Evolutionary conservation across 2,888 invertebrate species (phyloP), one percentile per base, ranked within the genome.

Genomic region (Seira ritae): DNA sequence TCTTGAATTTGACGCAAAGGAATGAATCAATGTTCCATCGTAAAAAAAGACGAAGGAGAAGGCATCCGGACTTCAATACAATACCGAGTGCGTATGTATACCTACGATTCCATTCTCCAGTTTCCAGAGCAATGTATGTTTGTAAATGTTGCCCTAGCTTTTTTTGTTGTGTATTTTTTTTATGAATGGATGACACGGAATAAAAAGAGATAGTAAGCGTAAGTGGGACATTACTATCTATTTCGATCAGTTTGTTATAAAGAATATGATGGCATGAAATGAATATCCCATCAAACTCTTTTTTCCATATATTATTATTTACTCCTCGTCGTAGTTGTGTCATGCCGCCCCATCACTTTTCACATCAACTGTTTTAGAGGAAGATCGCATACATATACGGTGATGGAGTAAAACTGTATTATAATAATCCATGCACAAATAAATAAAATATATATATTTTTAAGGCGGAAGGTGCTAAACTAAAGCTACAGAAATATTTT

Each of bases 11-110:
- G 76, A 55, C 82, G 68, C 76, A 60, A 60, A 77, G 81, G 50
- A 50, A 81, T 81, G 50, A 50, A 81, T 81, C 81, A 81, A 80
- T 75, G 82, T 72, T 82, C 72, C 66, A 67, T 76, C 76, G 72
- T 42, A 73, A 31, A 4, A 8, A 50, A 50, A 3, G 17, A 50
- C 50, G 42, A n/a, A 50, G 50, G 50, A 50, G 50, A n/a, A 50
- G 6, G 50, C 3, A n/a, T 50, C 15, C 12, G 50, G 17, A 50
- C 17, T 50, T 15, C 3, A n/a, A 50, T n/a, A n/a, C n/a, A n/a
- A n/a, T n/a, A n/a, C n/a, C n/a, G n/a, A n/a, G n/a, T n/a, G n/a
- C n/a, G n/a, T n/a, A n/a, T n/a, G n/a, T n/a, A n/a, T n/a, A n/a
- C n/a, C n/a, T 50, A 50, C 17, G 12, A n/a, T 50, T 50, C 50